Percentiles rank a stretch among this genome's conserved stretches.
These are phyloP conservation scores for Eulithis testata DNA, from an alignment of 2,888 invertebrate species.

Conservation along the genomic window DNA sequence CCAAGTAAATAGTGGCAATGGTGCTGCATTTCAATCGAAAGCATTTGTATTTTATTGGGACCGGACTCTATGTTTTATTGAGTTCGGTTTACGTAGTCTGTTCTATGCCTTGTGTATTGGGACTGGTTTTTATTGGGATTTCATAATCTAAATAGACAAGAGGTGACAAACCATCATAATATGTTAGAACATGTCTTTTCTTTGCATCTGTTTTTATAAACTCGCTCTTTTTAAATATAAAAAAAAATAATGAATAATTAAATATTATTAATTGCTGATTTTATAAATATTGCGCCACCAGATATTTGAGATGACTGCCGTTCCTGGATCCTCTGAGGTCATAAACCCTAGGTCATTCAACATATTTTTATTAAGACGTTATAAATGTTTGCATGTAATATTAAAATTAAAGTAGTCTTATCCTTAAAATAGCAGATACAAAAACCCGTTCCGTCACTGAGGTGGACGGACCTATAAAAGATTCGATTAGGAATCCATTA, in stretches of 20 bases:
- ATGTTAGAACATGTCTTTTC: too few relatives aligned
- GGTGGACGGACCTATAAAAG: slow-evolving; percentile 28
- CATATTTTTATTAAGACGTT: neutral
- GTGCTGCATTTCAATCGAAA: slow-evolving; percentile 81
- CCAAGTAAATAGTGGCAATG: slow-evolving; percentile 73
- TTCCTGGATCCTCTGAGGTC: neutral
- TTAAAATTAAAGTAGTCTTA: neutral
- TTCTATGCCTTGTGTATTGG: slow-evolving; percentile 20
- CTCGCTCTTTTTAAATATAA: neutral
- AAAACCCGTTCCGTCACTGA: neutral
- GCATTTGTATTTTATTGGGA: slow-evolving; percentile 82
- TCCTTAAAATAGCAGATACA: neutral
- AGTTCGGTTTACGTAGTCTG: slow-evolving; percentile 65
- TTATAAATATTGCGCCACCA: too few relatives aligned
- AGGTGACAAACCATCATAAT: too few relatives aligned
- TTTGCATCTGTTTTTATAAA: too few relatives aligned
- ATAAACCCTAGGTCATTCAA: neutral
- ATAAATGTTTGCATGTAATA: neutral
- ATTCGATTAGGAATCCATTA: slow-evolving; percentile 59
- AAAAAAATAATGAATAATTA: too few relatives aligned
- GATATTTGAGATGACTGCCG: neutral
- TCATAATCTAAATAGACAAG: neutral
- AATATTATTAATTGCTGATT: too few relatives aligned
- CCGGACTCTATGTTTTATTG: slow-evolving; percentile 74
- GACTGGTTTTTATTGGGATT: slow-evolving; percentile 17